These are phyloP conservation scores for Drosophila nr. fundita DNA, from an alignment of 2,888 invertebrate species.

Conservation along the genomic window DNA sequence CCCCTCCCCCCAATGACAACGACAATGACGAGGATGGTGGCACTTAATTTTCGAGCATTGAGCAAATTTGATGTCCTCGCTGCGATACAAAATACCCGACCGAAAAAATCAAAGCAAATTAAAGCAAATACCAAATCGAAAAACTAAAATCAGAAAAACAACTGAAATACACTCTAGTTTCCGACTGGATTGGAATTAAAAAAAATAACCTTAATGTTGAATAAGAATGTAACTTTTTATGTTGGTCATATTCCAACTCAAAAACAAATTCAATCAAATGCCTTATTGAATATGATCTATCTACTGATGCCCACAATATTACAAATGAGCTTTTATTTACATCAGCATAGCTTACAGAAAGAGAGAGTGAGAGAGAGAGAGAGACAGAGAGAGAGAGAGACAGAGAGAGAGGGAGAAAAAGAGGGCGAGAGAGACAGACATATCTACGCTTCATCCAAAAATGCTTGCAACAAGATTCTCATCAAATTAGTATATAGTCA, in stretches of 20 bases:
- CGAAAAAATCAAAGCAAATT: conserved; percentile 5
- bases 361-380: not conserved
- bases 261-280: not conserved
- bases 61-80: conserved; percentile 42
- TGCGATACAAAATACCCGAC: conserved; percentile 17
- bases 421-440: not conserved
- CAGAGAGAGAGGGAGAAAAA: not conserved
- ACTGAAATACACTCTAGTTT: not conserved
- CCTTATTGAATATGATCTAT: too few species aligned
- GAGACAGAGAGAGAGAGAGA: too few species aligned
- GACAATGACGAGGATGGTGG: conserved; percentile 60
- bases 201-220: not conserved
- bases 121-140: conserved; percentile 13
- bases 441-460: not conserved
- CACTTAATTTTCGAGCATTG: conserved; percentile 58
- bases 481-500: too few species aligned
- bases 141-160: not conserved
- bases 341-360: not conserved
- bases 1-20: not conserved
- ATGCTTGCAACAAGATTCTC: not conserved
- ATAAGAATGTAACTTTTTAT: not conserved
- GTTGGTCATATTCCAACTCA: not conserved
- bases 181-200: not conserved
- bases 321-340: not conserved
- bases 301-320: not conserved